phyloP scores from a whole-genome alignment of 2,888 invertebrate species.

The Cryptus armator region DNA sequence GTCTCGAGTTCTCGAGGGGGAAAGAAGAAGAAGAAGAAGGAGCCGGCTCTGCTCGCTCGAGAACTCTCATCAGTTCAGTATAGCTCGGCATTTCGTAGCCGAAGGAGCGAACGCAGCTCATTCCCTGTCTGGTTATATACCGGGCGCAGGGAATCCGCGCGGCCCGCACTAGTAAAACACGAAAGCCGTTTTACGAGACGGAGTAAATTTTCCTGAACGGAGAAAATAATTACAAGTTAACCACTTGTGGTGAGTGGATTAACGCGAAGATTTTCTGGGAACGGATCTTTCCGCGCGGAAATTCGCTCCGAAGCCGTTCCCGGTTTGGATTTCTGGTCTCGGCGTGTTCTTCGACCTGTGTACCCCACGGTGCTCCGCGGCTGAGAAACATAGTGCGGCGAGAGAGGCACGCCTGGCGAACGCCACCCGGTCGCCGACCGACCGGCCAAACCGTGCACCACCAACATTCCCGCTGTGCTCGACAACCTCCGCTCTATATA shows the following conservation, averaged over 20 bases:
- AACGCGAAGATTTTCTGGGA: neutral
- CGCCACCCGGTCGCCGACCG: slow-evolving; percentile 26
- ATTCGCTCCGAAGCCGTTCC: neutral
- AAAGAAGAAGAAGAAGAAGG: slow-evolving; percentile 44
- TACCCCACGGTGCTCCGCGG: neutral
- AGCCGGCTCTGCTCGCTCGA: slow-evolving; percentile 55
- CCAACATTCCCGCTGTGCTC: slow-evolving; percentile 31
- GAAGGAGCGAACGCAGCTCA: slow-evolving; percentile 53
- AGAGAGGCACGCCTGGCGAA: slow-evolving; percentile 12
- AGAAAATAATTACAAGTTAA: neutral
- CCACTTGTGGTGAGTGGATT: neutral
- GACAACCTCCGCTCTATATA: slow-evolving; percentile 43
- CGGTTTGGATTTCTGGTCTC: neutral
- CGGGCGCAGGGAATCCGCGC: slow-evolving; percentile 1
- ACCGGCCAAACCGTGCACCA: slow-evolving; percentile 24
- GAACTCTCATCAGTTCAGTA: slow-evolving; percentile 65
- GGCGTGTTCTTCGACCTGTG: neutral
- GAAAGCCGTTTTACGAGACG: neutral
- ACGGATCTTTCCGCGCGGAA: neutral
- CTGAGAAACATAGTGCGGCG: slow-evolving; percentile 1
- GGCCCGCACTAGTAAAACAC: neutral
- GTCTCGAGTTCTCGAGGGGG: slow-evolving; percentile 61
- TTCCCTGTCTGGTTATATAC: neutral
- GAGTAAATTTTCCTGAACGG: neutral
- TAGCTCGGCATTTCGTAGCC: slow-evolving; percentile 61